Percentiles rank a stretch among this genome's conserved stretches.
Conservation (phyloP, 2,113 vertebrate species). For the Athene noctua region DNA sequence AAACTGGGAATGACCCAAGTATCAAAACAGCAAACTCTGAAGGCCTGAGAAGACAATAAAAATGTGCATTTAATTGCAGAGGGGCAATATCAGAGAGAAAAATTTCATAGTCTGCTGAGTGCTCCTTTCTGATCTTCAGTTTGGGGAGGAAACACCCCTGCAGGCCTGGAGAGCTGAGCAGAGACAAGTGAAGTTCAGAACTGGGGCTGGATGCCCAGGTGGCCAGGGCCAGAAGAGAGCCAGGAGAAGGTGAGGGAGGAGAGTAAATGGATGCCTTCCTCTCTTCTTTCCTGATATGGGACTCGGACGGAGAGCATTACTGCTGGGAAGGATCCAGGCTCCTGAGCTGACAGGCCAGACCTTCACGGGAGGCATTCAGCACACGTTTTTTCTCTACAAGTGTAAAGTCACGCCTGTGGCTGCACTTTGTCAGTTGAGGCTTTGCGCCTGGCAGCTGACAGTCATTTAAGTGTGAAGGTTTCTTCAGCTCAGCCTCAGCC, state of each 20-base stretch:
- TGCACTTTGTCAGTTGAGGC: neutral
- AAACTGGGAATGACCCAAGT: neutral
- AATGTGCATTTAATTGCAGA: neutral
- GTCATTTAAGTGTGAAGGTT: neutral
- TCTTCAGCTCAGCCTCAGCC: neutral
- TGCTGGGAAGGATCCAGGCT: neutral
- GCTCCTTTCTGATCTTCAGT: neutral
- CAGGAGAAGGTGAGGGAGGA: neutral
- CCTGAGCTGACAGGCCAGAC: neutral
- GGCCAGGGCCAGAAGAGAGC: neutral
- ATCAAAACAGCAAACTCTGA: neutral
- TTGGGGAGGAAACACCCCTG: neutral
- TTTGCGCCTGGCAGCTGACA: rapidly evolving
- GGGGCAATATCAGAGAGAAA: neutral
- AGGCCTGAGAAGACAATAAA: neutral
- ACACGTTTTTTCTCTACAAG: neutral
- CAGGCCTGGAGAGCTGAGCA: neutral
- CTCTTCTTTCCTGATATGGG: neutral
- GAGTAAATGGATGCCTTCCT: neutral
- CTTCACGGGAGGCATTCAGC: neutral
- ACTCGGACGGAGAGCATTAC: neutral
- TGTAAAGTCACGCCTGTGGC: rapidly evolving
- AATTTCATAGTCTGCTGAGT: neutral
- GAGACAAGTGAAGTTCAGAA: neutral
- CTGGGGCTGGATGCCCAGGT: neutral